Evolutionary conservation across 2,888 invertebrate species (phyloP), one percentile per base, ranked within the genome.

Genomic region (Diplazon laetatorius): DNA sequence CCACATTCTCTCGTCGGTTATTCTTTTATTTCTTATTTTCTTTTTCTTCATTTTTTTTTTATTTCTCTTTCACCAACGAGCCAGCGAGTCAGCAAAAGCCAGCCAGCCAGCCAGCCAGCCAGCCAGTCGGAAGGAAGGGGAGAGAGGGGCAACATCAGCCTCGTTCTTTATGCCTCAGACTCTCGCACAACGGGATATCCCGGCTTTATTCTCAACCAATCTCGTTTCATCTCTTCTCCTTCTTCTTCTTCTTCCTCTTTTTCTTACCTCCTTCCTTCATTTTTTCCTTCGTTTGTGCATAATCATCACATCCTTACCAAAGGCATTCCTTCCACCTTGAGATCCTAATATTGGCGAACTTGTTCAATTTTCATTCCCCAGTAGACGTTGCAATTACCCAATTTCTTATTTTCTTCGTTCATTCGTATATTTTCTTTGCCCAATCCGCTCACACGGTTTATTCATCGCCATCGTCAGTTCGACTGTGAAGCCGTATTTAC

Each of bases 131-230:
- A n/a, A n/a, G n/a, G n/a, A n/a, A n/a, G n/a, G n/a, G n/a, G n/a
- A n/a, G n/a, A n/a, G n/a, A n/a, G n/a, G 62, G 50, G 14, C 55
- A 52, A 66, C 66, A 52, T 52, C 66, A 52, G 75, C 75, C 70
- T 75, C 71, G 71, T 78, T 78, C 71, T 78, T 78, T 78, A 78
- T 78, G 71, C 78, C 52, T 68, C 62, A 42, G 48, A 71, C 60
- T 71, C 60, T 68, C 71, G 71, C 78, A 55, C 78, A 78, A 78
- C 78, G 75, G 78, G 78, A 78, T 75, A 78, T 71, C 75, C 74
- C 30, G 74, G 50, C 74, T 74, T 75, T 75, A 78, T 81, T 76
- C 73, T 65, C 62, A 62, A 72, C 76, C 73, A 76, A 66, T 78
- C 70, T 72, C 68, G 66, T 74, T 66, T 48, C 55, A 48, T 71